These are phyloP conservation scores for Stegostoma tigrinum DNA, from an alignment of 2,113 vertebrate species.

Conservation along the genomic window DNA sequence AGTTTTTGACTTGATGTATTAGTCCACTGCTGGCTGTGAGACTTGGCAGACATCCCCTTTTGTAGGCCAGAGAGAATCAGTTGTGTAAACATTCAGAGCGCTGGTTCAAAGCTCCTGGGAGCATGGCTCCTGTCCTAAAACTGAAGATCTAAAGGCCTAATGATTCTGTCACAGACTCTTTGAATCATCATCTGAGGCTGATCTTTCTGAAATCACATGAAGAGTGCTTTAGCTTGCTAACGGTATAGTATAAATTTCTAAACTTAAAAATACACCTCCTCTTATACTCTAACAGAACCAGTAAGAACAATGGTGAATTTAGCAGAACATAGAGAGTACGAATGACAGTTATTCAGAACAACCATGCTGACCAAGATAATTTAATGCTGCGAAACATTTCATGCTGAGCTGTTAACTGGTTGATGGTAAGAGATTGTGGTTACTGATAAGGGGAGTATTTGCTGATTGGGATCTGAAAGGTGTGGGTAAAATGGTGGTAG, in stretches of 20 bases:
- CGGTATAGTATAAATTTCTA: neutral
- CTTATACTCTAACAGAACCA: neutral
- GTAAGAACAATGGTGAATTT: neutral
- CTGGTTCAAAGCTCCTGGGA: neutral
- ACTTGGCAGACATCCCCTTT: neutral
- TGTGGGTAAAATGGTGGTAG: neutral
- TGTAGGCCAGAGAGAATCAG: neutral
- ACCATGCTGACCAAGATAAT: neutral
- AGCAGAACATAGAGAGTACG: neutral
- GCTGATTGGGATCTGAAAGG: neutral
- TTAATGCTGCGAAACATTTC: neutral
- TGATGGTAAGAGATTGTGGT: neutral
- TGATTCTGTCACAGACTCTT: neutral
- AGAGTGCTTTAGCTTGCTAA: neutral
- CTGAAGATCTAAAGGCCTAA: neutral
- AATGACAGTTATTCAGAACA: neutral
- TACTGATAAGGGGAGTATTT: neutral
- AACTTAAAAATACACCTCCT: neutral
- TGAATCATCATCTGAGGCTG: neutral
- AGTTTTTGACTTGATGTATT: neutral
- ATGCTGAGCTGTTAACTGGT: neutral
- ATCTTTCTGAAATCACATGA: neutral
- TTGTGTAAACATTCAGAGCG: neutral
- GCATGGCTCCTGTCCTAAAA: neutral
- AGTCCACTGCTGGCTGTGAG: neutral